Evolutionary conservation across 2,113 vertebrate species (phyloP), one percentile per base, ranked within the genome.

Genomic region (Salvelinus sp.): DNA sequence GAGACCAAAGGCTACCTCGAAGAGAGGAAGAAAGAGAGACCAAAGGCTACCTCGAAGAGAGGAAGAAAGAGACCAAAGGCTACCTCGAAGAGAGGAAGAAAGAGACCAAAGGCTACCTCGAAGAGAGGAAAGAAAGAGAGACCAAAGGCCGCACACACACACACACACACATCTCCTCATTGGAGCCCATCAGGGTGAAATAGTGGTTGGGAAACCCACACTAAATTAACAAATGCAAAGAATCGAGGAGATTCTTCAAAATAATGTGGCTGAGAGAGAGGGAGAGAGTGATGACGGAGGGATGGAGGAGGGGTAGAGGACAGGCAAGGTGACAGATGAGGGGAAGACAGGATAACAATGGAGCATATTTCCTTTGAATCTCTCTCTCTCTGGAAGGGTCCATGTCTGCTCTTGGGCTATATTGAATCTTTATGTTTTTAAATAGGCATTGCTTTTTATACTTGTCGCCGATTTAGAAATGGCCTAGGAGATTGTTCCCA

Each of bases 191-290:
- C 68, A 76, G 14, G 58, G 75, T 76, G 68, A 76, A 76, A 76
- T 60, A 76, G 74, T 62, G 74, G 58, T 50, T 54, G 58, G 74
- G 22, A 44, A 69, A 27, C 12, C 50, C 74, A 44, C 33, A 64
- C n/a, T 76, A 70, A 76, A 76, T 76, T 70, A 76, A 70, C 57
- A 13, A 54, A 48, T 22, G 10, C 57, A 63, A 50, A 70, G 75
- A 70, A 76, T 47, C 25, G 68, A 70, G 74, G 69, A 76, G 68
- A 76, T 76, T 76, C 58, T 76, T 76, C 75, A 76, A 63, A 70
- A 70, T 76, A 76, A 71, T 76, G 68, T 70, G 68, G 16, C 57
- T 20, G 57, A 64, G 75, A 2, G 16, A 47, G 75, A 76, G 30
- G 57, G 67, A 33, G 48, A 12, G 60, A 16, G 67, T n/a, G 74